phyloP scores from a whole-genome alignment of 2,888 invertebrate species.

The Nasonia oneida region DNA sequence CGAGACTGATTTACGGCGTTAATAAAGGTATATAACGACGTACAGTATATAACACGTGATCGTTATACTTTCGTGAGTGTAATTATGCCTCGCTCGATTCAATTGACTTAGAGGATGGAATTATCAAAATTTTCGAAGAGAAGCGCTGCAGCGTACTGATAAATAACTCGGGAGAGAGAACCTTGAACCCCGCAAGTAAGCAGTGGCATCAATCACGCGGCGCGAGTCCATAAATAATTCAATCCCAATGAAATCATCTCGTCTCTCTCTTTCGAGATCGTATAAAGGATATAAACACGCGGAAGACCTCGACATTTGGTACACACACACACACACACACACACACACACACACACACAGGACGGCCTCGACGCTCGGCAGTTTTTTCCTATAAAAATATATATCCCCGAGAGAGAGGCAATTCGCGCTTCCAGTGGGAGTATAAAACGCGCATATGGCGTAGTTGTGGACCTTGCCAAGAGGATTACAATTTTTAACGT shows the following conservation, averaged over 20 bases:
- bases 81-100: neutral
- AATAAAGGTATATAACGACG: neutral
- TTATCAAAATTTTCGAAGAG: neutral
- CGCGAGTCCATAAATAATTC: constrained; percentile 44
- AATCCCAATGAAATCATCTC: constrained; percentile 46
- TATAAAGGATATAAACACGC: neutral
- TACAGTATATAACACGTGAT: neutral
- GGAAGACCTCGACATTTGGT: constrained; percentile 36
- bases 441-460: neutral
- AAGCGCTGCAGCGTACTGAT: neutral
- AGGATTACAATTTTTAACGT: neutral
- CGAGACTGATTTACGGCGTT: neutral
- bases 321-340: neutral
- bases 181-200: neutral
- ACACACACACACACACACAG: neutral
- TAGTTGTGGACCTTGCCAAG: neutral
- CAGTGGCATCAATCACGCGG: constrained; percentile 23
- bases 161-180: neutral
- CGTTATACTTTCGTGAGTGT: neutral
- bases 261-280: neutral
- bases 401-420: neutral
- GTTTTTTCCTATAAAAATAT: neutral
- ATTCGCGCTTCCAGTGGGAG: neutral
- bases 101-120: neutral
- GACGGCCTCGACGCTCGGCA: constrained; percentile 24